These are phyloP conservation scores for Trinectes maculatus DNA, from an alignment of 2,113 vertebrate genomes.

Conservation along the genomic window DNA sequence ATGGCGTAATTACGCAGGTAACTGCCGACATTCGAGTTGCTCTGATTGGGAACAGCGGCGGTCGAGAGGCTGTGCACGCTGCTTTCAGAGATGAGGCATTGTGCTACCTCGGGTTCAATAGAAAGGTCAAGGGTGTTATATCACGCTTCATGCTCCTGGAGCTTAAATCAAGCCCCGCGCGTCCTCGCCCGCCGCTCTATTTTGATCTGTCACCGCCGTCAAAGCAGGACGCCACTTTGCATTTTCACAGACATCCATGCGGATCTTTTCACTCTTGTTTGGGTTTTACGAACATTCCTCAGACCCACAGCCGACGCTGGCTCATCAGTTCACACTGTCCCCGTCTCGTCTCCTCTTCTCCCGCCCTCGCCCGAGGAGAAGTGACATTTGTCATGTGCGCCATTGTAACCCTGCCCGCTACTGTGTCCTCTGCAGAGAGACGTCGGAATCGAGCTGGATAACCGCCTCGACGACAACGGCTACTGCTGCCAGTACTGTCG, in stretches of 20 bases:
- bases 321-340: slow-evolving; percentile 62
- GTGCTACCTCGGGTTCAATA: slow-evolving; percentile 53
- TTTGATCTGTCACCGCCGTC: slow-evolving; percentile 66
- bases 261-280: slow-evolving; percentile 58
- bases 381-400: slow-evolving; percentile 62
- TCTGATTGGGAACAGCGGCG: slow-evolving; percentile 63
- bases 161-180: slow-evolving; percentile 64
- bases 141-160: slow-evolving; percentile 66
- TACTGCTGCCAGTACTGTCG: slow-evolving; percentile 93
- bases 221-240: slow-evolving; percentile 52
- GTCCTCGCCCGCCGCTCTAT: slow-evolving; percentile 51
- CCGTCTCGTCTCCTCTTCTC: slow-evolving; percentile 26
- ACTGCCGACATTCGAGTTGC: slow-evolving; percentile 65
- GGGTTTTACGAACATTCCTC: slow-evolving; percentile 53
- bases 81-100: slow-evolving; percentile 49
- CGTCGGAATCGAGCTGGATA: slow-evolving; percentile 89
- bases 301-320: slow-evolving; percentile 47
- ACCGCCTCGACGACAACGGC: slow-evolving; percentile 89
- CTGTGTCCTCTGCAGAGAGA: slow-evolving; percentile 85
- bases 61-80: slow-evolving; percentile 39
- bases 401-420: slow-evolving; percentile 60
- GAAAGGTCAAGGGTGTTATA: slow-evolving; percentile 80
- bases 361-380: slow-evolving; percentile 61
- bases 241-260: slow-evolving; percentile 55
- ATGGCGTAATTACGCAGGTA: slow-evolving; percentile 77